Evolutionary conservation across 2,888 invertebrate species (phyloP).

Genomic region (Embidobia sp.): DNA sequence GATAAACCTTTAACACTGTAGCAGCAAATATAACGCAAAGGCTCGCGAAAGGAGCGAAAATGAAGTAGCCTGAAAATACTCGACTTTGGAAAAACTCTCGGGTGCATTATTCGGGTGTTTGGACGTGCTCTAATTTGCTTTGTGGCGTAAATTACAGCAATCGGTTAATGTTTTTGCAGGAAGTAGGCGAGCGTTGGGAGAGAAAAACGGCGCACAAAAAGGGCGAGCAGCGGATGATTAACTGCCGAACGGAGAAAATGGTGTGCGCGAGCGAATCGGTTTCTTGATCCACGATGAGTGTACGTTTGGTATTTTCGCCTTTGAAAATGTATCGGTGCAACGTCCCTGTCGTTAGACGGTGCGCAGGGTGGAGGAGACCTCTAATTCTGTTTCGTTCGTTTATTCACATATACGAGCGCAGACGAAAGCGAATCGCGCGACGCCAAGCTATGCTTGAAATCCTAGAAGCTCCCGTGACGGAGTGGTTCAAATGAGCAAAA

Average conservation of each 20-base stretch:
- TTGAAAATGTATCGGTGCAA: conserved; percentile 69
- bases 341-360: conserved; percentile 52
- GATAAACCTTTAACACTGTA: too few species aligned
- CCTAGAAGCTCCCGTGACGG: conserved; percentile 72
- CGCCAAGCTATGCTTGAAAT: conserved; percentile 70
- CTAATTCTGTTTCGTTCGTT: conserved; percentile 66
- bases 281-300: conserved; percentile 22
- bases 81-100: too few species aligned
- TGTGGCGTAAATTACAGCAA: too few species aligned
- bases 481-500: conserved; percentile 72
- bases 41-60: too few species aligned
- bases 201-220: too few species aligned
- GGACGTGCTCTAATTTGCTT: too few species aligned
- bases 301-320: conserved; percentile 48
- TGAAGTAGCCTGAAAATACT: too few species aligned
- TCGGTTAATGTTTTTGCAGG: too few species aligned
- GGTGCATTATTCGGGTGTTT: too few species aligned
- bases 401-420: conserved; percentile 43
- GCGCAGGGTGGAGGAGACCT: conserved; percentile 51
- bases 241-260: not conserved
- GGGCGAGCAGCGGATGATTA: conserved; percentile 2
- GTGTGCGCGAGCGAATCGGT: too few species aligned
- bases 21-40: too few species aligned
- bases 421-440: conserved; percentile 50
- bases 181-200: too few species aligned